Evolutionary conservation across 37 sponge, comb jelly and placozoan genomes (phyloP), one percentile per base, ranked within the genome.

Genomic region (Haliclona indistincta): DNA sequence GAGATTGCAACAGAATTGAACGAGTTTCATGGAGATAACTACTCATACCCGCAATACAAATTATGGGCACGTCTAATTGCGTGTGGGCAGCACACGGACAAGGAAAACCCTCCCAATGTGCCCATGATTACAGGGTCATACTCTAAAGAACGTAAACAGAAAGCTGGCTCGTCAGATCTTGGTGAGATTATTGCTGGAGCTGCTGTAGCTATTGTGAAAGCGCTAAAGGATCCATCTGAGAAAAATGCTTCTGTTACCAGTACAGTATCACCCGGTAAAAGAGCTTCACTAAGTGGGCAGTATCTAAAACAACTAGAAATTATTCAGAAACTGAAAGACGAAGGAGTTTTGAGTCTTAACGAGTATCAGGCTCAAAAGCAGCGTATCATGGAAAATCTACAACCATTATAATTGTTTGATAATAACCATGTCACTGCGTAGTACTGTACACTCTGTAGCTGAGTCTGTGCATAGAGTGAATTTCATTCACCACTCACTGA

Each of bases 311-410:
- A 73, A 55, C 61, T 73, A 4, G 36, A 55, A 42, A 41, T 37
- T 4, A 54, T 73, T n/a, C 74, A 73, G 40, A 56, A 54, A 43
- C 74, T 73, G 11, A 33, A 36, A 36, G 74, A 73, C 23, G 74
- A 73, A 6, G 61, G 43, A 40, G 60, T 73, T 32, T 41, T 73
- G 20, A 55, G 33, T 56, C 22, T 35, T 2, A 32, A 73, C n/a
- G 74, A 73, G 41, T 73, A 58, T 73, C 74, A 56, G 38, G 74
- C 56, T 8, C 49, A 73, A 29, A 73, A 73, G 40, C 7, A 38
- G 19, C 37, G 60, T 43, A 73, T 73, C 43, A 25, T 73, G 19
- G 28, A 55, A 20, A 73, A 40, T 19, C 28, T 73, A 1, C 34
- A 36, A 36, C 51, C 30, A 68, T 43, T 68, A n/a, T n/a, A 68